phyloP scores from a whole-genome alignment of 2,888 invertebrate species.

The Ophonus ardosiacus region DNA sequence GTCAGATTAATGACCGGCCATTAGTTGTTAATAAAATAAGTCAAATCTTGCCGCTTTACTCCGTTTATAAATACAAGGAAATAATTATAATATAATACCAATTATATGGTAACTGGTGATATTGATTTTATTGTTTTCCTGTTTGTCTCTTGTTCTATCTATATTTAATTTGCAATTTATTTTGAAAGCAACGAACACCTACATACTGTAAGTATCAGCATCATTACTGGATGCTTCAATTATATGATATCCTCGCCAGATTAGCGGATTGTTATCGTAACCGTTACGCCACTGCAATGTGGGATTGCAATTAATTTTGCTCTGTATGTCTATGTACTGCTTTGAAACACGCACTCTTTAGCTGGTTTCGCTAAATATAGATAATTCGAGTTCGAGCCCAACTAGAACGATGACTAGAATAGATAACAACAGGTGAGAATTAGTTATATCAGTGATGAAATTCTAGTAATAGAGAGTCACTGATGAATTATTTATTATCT shows the following conservation, averaged over 20 bases:
- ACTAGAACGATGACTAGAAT: slow-evolving; percentile 16
- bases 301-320: slow-evolving; percentile 42
- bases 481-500: neutral
- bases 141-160: neutral
- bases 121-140: too few species aligned
- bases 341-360: slow-evolving; percentile 49
- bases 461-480: neutral
- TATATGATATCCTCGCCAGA: neutral
- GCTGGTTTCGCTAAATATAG: slow-evolving; percentile 32
- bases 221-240: slow-evolving; percentile 7
- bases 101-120: too few species aligned
- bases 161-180: neutral
- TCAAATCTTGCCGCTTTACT: too few species aligned
- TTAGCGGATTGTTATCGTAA: slow-evolving; percentile 43
- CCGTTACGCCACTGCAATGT: slow-evolving; percentile 46
- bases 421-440: slow-evolving; percentile 38
- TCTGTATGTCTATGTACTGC: slow-evolving; percentile 32
- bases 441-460: slow-evolving; percentile 6
- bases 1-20: too few species aligned
- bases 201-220: neutral
- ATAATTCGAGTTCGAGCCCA: neutral
- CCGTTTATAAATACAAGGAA: too few species aligned
- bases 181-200: neutral
- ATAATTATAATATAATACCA: too few species aligned
- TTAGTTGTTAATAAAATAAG: too few species aligned